Evolutionary conservation across 2,113 vertebrate genomes (phyloP), one percentile per base, ranked within the genome.

Genomic region (Corythaixoides concolor): DNA sequence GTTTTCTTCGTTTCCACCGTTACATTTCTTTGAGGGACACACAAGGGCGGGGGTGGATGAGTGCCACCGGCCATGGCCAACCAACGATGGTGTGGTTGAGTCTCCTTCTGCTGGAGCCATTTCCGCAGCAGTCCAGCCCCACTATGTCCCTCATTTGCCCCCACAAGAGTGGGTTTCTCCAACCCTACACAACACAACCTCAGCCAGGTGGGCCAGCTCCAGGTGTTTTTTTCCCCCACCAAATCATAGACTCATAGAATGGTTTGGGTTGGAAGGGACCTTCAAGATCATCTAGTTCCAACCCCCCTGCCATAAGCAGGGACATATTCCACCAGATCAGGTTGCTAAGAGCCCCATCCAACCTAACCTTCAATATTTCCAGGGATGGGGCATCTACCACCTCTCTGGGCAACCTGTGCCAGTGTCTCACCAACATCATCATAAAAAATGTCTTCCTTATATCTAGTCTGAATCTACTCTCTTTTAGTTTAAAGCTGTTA

Each of bases 1-100:
- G 86, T 80, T 96, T 89, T 21, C 95, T 87, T 78, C 2, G 1
- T 95, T 96, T 88, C 93, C 91, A 93, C 63, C 2, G 2, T 50
- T n/a, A 56, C 0, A 0, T 32, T 63, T 11, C 72, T 62, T 60
- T 6, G 60, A 77, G 72, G 75, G 79, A 41, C 41, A 15, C n/a
- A 4, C 6, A 3, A 66, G 62, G 89, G 66, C 4, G 1, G 33
- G 0, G 33, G 35, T 4, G n/a, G 79, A 37, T 5, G 64, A 92
- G 79, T 21, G 66, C 7, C 43, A 20, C 23, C 6, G 0, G 18
- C 79, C 24, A 32, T 8, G 37, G 70, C 11, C 75, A 64, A 39
- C 24, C 58, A 3, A 15, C 6, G 3, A 13, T 4, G 19, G 8
- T 4, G 41, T 63, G 50, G 12, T 2, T 15, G 55, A 21, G 82